Evolutionary conservation across 2,113 vertebrate genomes (phyloP).

Genomic region (Monopterus albus): DNA sequence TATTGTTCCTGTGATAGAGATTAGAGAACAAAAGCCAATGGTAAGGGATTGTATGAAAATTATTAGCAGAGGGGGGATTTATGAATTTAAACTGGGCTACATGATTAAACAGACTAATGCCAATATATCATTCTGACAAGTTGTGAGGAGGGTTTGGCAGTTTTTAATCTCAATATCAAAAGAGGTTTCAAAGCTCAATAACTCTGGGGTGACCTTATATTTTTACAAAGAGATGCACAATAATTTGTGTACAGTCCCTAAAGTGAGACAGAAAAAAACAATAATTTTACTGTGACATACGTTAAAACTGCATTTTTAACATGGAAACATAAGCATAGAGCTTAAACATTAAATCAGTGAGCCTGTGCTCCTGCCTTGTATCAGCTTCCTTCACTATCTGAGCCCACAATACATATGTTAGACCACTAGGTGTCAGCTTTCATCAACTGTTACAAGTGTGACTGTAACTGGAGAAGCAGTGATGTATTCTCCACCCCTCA

Average conservation of each 20-base stretch:
- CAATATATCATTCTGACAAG: neutral
- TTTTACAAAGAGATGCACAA: neutral
- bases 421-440: slow-evolving; percentile 68
- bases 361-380: neutral
- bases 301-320: neutral
- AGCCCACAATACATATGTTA: slow-evolving; percentile 19
- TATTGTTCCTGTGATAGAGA: slow-evolving; percentile 11
- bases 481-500: neutral
- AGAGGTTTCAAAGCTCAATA: neutral
- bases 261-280: neutral
- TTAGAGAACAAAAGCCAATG: slow-evolving; percentile 3
- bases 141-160: neutral
- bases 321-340: too few relatives aligned
- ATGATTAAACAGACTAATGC: neutral
- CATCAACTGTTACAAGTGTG: slow-evolving; percentile 20
- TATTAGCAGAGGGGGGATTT: neutral
- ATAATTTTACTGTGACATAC: neutral
- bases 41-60: slow-evolving; percentile 13
- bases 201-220: neutral
- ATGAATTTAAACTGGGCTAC: neutral
- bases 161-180: neutral
- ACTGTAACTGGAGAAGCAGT: slow-evolving; percentile 32
- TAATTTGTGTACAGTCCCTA: neutral
- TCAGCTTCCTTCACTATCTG: neutral
- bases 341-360: too few relatives aligned